A percentile compares a stretch with the other conserved stretches of the same genome.
Evolutionary conservation across 1,140 invertebrate species (phyloP).

Genomic region (Lepidurus apus): DNA sequence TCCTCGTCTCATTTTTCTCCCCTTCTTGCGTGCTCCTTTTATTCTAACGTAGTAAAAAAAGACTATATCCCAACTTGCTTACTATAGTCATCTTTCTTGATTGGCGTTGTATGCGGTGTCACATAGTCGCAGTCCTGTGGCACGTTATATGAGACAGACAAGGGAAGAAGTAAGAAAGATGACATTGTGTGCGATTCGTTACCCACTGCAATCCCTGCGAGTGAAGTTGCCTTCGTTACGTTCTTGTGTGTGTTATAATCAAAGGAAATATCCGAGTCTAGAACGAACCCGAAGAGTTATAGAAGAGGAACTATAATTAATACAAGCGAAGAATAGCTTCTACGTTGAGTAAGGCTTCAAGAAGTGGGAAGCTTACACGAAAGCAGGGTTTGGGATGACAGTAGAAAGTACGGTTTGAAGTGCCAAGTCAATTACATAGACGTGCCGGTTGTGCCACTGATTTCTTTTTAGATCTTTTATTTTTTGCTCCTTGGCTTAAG

Average conservation of each 20-base stretch:
- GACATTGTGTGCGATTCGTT: background rate
- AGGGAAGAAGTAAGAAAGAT: background rate
- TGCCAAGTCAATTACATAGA: too few relatives aligned
- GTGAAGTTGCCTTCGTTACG: background rate
- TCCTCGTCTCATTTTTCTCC: background rate
- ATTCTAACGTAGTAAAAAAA: background rate
- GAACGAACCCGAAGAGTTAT: background rate
- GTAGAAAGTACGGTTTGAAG: too few relatives aligned
- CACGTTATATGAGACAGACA: background rate
- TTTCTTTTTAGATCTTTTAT: background rate
- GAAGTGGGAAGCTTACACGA: too few relatives aligned
- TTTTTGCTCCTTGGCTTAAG: background rate
- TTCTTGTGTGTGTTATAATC: background rate
- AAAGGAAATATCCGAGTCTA: background rate
- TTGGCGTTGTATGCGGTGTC: background rate
- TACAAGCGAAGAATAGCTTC: too few relatives aligned
- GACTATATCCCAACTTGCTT: background rate
- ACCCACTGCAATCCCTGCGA: background rate
- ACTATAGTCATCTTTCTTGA: conserved; percentile 17
- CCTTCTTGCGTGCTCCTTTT: conserved; percentile 4
- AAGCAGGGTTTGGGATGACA: too few relatives aligned
- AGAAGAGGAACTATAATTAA: background rate
- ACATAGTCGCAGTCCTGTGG: background rate
- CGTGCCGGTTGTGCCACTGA: too few relatives aligned
- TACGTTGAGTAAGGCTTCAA: too few relatives aligned